Evolutionary conservation across 1,140 invertebrate species (phyloP), one percentile per base, ranked within the genome.

Genomic region (Rhizoglyphus robini): DNA sequence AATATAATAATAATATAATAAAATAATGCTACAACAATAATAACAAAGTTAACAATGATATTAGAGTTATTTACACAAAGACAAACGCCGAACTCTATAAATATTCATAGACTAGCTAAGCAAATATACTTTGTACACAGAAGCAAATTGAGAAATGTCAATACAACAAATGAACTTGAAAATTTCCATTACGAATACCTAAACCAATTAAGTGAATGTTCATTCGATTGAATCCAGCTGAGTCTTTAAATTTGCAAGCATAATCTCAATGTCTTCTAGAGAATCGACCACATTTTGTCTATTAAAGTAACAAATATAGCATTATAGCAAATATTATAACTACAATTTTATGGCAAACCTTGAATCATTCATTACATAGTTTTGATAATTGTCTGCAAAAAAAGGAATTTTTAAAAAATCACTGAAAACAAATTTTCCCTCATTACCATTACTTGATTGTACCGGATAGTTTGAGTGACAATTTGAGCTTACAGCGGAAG

Each of bases 231-330:
- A 90, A 76, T 94, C 90, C 58, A 95, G 77, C 77, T 95, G 90
- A 73, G 92, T 89, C 0, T 90, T 94, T 15, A 95, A 79, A 78
- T 92, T 92, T 60, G 90, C 89, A 65, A 95, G 77, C 90, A 95
- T 97, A 75, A 91, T 91, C 13, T 91, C 93, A 71, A 97, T 97
- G 74, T 97, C 92, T 74, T 90, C 93, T 18, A 97, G 81, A 13
- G 96, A 91, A 77, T 96, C 90, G 3, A 84, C 86, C 5, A 87
- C 86, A 20, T 32, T 58, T 72, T 65, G 59, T 68, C 38, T 69
- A 58, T 48, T 27, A 68, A 36, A 15, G 23, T 4, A 51, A 27
- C 13, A n/a, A 20, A 25, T 1, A 23, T 4, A 8, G 18, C 18
- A 41, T n/a, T 11, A 41, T 18, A 41, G 36, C 18, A 11, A 18